Percentiles rank a stretch among this genome's conserved stretches.
Conservation (phyloP, 2,113 vertebrate genomes). For the Notarius lentiginosus region DNA sequence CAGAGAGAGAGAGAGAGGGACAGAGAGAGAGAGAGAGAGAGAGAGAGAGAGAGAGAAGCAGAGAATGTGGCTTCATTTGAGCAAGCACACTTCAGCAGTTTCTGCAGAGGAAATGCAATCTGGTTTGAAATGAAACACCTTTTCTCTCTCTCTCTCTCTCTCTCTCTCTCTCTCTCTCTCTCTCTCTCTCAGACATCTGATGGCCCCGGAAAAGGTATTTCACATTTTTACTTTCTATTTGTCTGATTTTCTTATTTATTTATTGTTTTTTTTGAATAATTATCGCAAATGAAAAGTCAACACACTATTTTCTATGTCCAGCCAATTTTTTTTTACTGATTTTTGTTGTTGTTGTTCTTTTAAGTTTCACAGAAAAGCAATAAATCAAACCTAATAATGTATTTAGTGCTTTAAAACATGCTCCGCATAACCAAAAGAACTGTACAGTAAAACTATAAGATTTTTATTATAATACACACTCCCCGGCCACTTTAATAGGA, state of each 20-base stretch:
- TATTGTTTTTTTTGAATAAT: neutral
- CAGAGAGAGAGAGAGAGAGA: too few relatives aligned
- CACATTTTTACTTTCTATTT: neutral
- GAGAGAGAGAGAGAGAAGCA: too few relatives aligned
- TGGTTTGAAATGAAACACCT: neutral
- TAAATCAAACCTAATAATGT: neutral
- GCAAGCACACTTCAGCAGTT: too few relatives aligned
- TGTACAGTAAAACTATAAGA: too few relatives aligned
- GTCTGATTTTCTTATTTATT: neutral
- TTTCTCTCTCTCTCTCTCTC: neutral
- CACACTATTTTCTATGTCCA: too few relatives aligned
- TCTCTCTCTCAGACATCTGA: conserved; percentile 38
- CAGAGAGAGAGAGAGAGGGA: too few relatives aligned
- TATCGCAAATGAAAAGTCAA: neutral
- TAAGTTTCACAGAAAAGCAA: neutral
- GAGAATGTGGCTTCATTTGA: too few relatives aligned
- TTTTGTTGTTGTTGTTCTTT: neutral
- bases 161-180: too few relatives aligned
- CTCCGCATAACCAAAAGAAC: neutral
- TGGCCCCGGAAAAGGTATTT: conserved; percentile 43
- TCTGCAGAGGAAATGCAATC: too few relatives aligned
- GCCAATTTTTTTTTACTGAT: neutral
- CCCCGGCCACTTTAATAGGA: too few relatives aligned
- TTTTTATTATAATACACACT: too few relatives aligned
- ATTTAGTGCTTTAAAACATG: neutral